phyloP scores from a whole-genome alignment of 2,113 vertebrate genomes.

The Dunckerocampus dactyliophorus region DNA sequence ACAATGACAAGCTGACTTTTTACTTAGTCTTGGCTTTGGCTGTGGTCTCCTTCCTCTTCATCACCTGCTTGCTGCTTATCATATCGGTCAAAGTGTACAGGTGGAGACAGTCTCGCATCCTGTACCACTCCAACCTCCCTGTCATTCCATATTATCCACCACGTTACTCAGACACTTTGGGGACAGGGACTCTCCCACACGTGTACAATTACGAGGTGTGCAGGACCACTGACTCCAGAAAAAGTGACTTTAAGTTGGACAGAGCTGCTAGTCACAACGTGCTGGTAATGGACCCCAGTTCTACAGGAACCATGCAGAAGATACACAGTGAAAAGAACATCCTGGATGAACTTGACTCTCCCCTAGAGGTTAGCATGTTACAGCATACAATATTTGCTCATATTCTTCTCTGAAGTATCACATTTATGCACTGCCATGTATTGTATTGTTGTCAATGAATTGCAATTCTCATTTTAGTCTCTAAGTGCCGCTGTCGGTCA shows the following conservation, averaged over 20 bases:
- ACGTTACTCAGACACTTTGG: conserved; percentile 21
- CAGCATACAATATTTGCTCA: neutral
- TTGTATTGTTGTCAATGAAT: neutral
- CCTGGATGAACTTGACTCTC: conserved; percentile 17
- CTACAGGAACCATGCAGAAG: conserved; percentile 22
- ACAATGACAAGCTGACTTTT: conserved; percentile 20
- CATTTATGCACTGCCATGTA: neutral
- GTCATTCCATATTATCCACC: conserved; percentile 18
- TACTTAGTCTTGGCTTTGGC: conserved; percentile 21
- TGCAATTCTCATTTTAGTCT: conserved; percentile 69
- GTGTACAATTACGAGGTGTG: conserved; percentile 35
- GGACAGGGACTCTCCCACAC: conserved; percentile 29
- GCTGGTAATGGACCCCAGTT: conserved; percentile 21
- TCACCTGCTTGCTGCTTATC: conserved; percentile 10
- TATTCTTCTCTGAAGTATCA: neutral
- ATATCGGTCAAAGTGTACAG: conserved; percentile 17
- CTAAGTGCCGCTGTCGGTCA: conserved; percentile 80
- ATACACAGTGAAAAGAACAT: conserved; percentile 14
- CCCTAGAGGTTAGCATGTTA: conserved; percentile 31
- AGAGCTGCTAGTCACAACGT: conserved; percentile 18
- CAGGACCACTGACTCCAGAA: conserved; percentile 57
- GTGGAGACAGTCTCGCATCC: conserved; percentile 21
- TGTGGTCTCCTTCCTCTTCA: conserved; percentile 22
- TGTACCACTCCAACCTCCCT: conserved; percentile 17
- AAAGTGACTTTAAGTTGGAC: conserved; percentile 14